Percentiles rank a stretch among this genome's conserved stretches.
These are phyloP conservation scores for Nylanderia fulva DNA, from an alignment of 1,140 invertebrate species.

Conservation along the genomic window DNA sequence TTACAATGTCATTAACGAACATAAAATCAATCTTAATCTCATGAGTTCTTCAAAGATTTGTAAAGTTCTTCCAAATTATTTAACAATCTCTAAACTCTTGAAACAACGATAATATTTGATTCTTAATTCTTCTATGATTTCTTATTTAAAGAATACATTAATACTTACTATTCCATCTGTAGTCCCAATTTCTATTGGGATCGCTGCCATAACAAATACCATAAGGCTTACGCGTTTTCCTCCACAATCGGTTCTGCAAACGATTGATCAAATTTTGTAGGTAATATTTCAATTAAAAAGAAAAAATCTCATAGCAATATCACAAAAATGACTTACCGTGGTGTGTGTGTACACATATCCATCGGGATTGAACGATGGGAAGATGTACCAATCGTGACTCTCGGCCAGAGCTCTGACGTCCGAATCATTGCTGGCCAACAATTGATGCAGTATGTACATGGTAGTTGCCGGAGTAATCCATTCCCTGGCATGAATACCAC, in stretches of 20 bases:
- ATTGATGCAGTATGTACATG: conserved; percentile 89
- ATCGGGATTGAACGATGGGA: conserved; percentile 91
- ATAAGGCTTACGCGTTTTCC: conserved; percentile 89
- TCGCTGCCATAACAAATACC: conserved; percentile 88
- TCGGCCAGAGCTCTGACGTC: conserved; percentile 86
- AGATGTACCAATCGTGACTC: conserved; percentile 90
- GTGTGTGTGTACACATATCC: conserved; percentile 91
- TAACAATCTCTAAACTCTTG: background rate
- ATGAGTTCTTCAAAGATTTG: background rate
- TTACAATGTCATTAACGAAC: conserved; percentile 8
- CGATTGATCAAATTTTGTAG: background rate
- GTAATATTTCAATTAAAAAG: background rate
- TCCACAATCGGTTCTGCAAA: conserved; percentile 89
- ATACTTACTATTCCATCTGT: conserved; percentile 88
- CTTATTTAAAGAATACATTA: background rate
- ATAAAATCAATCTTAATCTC: background rate
- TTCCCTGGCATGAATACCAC: conserved; percentile 91
- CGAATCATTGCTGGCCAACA: conserved; percentile 86
- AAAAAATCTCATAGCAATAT: background rate
- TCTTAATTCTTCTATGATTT: background rate
- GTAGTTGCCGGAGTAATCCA: conserved; percentile 91
- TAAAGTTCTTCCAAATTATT: too few relatives aligned
- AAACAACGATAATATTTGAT: background rate
- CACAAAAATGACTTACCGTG: conserved; percentile 83
- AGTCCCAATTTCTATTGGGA: conserved; percentile 91